Evolutionary conservation across 2,113 vertebrate species (phyloP).

Genomic region (Chelonoidis abingdonii): DNA sequence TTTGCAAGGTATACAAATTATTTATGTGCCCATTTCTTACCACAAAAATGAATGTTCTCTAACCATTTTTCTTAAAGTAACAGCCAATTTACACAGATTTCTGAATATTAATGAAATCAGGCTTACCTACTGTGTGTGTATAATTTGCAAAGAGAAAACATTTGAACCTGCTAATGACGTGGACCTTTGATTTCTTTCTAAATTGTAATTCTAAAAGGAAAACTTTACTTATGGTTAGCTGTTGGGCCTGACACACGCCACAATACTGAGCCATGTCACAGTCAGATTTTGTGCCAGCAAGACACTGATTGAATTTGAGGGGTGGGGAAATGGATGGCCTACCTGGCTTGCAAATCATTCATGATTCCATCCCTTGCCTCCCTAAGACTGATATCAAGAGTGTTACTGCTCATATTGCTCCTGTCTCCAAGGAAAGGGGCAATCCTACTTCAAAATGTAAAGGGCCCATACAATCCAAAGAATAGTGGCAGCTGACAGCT

Average conservation of each 20-base stretch:
- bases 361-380: neutral
- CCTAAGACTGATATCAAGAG: neutral
- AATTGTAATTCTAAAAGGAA: neutral
- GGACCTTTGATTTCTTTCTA: conserved; percentile 16
- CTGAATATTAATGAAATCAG: neutral
- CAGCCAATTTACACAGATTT: neutral
- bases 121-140: neutral
- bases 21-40: neutral
- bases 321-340: fast-evolving
- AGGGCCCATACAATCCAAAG: neutral
- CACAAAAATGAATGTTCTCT: neutral
- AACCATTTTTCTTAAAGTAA: neutral
- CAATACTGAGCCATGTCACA: neutral
- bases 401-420: neutral
- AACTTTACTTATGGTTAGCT: neutral
- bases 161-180: neutral
- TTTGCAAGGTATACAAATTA: conserved; percentile 17
- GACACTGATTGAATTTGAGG: neutral
- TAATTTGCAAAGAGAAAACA: neutral
- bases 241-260: neutral
- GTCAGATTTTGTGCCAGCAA: neutral
- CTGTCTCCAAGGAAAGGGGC: no score
- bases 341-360: neutral
- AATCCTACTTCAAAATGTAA: neutral
- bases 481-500: neutral